A percentile compares a stretch with the other conserved stretches of the same genome.
These are phyloP conservation scores for Heliconius charithonia DNA, from an alignment of 2,888 invertebrate species.

Conservation along the genomic window DNA sequence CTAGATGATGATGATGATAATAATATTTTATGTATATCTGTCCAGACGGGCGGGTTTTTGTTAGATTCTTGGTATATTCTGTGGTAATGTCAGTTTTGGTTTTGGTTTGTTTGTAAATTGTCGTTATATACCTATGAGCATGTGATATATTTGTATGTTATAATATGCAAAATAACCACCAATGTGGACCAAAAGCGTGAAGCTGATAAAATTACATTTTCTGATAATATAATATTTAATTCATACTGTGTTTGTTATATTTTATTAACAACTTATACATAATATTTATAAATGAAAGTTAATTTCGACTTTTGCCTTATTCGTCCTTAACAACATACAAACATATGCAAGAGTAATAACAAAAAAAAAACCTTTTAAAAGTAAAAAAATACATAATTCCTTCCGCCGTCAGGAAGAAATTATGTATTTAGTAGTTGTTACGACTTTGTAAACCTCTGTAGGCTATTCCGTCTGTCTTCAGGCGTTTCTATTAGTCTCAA, in stretches of 20 bases:
- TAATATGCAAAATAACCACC: background rate
- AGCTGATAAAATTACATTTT: too few relatives aligned
- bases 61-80: background rate
- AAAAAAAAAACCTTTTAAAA: background rate
- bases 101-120: background rate
- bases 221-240: too few relatives aligned
- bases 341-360: background rate
- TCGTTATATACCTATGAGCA: background rate
- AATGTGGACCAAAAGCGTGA: background rate
- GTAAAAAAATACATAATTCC: too few relatives aligned
- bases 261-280: too few relatives aligned
- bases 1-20: conserved; percentile 36
- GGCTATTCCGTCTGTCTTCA: conserved; percentile 48
- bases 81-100: background rate
- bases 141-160: background rate
- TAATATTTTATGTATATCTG: conserved; percentile 37
- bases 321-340: too few relatives aligned
- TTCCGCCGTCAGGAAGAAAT: conserved; percentile 12
- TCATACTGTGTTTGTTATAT: too few relatives aligned
- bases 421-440: conserved; percentile 48
- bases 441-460: conserved; percentile 45
- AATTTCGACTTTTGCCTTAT: background rate
- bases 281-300: too few relatives aligned
- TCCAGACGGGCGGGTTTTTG: conserved; percentile 30
- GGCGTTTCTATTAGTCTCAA: conserved; percentile 46